Conservation (phyloP, 2,888 invertebrate species). For the Nephrotoma appendiculata region DNA sequence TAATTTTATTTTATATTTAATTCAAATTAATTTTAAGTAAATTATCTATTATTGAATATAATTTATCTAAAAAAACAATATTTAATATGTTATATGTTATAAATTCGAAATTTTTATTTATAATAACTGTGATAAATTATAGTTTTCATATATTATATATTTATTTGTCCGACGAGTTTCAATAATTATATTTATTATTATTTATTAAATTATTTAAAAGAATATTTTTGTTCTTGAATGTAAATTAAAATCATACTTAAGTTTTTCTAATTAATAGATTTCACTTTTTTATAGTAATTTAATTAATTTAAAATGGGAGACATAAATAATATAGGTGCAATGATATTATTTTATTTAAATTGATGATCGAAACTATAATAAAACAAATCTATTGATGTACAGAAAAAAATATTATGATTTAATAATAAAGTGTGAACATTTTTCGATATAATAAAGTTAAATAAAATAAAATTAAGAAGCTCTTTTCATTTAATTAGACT, state of each 20-base stretch:
- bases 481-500: no score
- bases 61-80: neutral
- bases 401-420: neutral
- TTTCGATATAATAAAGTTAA: neutral
- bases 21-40: neutral
- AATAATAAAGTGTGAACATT: neutral
- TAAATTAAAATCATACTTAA: neutral
- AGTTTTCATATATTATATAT: neutral
- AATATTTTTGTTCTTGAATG: neutral
- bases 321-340: constrained; percentile 2
- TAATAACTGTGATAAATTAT: constrained; percentile 5
- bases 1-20: neutral
- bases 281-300: neutral
- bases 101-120: constrained; percentile 5
- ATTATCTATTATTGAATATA: neutral
- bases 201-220: constrained; percentile 1
- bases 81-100: neutral
- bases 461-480: neutral
- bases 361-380: neutral
- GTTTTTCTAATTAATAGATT: neutral
- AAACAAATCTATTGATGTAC: neutral
- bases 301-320: neutral
- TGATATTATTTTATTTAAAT: neutral
- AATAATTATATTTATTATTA: neutral
- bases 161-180: constrained; percentile 3